phyloP scores from a whole-genome alignment of 2,888 invertebrate genomes.

The Reticulitermes lucifugus region DNA sequence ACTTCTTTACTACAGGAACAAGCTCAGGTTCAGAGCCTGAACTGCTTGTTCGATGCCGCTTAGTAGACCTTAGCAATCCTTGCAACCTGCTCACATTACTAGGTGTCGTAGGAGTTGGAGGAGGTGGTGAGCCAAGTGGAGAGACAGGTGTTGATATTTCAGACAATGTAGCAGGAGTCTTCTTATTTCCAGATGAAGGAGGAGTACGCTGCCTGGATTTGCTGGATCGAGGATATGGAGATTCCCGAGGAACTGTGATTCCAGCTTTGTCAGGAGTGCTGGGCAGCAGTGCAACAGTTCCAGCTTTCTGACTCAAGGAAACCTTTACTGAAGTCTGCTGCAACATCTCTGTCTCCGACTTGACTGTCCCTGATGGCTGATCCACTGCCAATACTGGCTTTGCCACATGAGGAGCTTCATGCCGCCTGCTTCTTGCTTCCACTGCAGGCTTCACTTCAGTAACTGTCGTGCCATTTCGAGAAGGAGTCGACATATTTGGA shows the following conservation, averaged over 20 bases:
- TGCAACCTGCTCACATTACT: conserved; percentile 53
- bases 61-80: conserved; percentile 52
- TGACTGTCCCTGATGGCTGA: not conserved
- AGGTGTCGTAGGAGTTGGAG: conserved; percentile 53
- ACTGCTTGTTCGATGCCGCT: conserved; percentile 63
- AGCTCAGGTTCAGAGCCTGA: conserved; percentile 71
- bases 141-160: conserved; percentile 36
- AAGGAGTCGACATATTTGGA: not conserved
- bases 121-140: conserved; percentile 53
- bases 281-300: not conserved
- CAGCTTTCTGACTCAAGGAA: not conserved
- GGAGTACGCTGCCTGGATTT: conserved; percentile 48
- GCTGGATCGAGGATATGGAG: conserved; percentile 44
- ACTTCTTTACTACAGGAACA: conserved; percentile 72
- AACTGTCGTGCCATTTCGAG: conserved; percentile 5
- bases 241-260: conserved; percentile 41
- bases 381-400: not conserved
- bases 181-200: conserved; percentile 39
- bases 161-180: not conserved
- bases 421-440: conserved; percentile 17
- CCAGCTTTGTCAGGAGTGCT: conserved; percentile 15
- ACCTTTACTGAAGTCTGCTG: not conserved
- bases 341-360: not conserved
- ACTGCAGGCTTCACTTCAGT: not conserved
- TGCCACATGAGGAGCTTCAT: not conserved